A percentile compares a stretch with the other conserved stretches of the same genome.
Conservation (phyloP, 2,113 vertebrate genomes). For the Aphyosemion australe region DNA sequence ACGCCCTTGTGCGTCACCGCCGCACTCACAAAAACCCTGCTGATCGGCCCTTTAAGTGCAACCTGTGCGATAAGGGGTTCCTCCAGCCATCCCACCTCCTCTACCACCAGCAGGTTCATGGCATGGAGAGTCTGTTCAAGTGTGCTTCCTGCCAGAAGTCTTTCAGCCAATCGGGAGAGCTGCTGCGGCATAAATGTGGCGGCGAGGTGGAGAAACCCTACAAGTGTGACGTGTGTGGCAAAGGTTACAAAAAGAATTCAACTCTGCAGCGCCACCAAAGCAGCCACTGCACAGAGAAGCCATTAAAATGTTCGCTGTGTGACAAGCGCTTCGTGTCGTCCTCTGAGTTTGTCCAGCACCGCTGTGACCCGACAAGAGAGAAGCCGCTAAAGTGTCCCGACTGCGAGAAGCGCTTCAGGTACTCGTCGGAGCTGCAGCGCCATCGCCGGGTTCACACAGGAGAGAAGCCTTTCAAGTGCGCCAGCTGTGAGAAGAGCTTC, state of each 20-base stretch:
- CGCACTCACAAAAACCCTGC: constrained; percentile 90
- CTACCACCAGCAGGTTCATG: constrained; percentile 94
- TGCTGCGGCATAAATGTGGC: constrained; percentile 92
- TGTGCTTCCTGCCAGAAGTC: constrained; percentile 96
- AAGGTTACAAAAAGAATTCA: constrained; percentile 93
- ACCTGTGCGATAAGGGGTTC: constrained; percentile 93
- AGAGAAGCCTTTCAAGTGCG: constrained; percentile 96
- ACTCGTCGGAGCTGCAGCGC: constrained; percentile 93
- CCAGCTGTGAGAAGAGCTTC: constrained; percentile 95
- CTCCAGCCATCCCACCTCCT: constrained; percentile 92
- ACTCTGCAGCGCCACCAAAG: constrained; percentile 95
- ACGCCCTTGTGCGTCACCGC: constrained; percentile 91
- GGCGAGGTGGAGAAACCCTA: constrained; percentile 89
- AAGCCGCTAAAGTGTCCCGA: constrained; percentile 95
- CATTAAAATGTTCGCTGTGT: constrained; percentile 91
- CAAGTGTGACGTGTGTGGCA: constrained; percentile 91
- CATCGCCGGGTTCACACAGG: constrained; percentile 95
- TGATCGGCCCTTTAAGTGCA: constrained; percentile 87
- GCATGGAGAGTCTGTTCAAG: constrained; percentile 94
- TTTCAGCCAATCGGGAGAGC: constrained; percentile 92
- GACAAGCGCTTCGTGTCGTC: constrained; percentile 96
- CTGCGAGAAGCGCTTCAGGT: constrained; percentile 96
- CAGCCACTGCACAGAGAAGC: constrained; percentile 90
- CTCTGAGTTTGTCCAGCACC: constrained; percentile 94
- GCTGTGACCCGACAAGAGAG: constrained; percentile 91